Base-by-base conservation (phyloP, 2,888 invertebrate species). In the Tetranychus truncatus region DNA sequence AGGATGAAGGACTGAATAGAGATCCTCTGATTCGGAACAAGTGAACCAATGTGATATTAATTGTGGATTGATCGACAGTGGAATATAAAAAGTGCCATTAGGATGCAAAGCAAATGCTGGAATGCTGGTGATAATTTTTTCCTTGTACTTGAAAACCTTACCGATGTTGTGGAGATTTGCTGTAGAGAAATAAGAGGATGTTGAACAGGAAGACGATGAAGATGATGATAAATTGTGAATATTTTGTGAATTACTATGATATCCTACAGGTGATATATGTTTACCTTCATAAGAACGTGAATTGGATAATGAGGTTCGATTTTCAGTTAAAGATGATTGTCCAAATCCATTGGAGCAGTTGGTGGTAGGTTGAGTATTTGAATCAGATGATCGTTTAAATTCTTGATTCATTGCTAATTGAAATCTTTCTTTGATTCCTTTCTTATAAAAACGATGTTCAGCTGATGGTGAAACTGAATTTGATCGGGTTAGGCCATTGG, bases 401-500 rank as follows among this genome's bases (percentile, higher is more conserved):
- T 55, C 69, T 69, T 69, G 69, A 20, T 24, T 69, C 69, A 69
- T 69, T 11, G 18, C 69, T 24, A 20, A 24, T 21, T 69, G 69
- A 79, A 95, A 95, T 76, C 95, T 86, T 82, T 93, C 89, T 81
- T 94, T 92, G 79, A 95, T 95, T 81, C 90, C 91, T 80, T 91
- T 94, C 84, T 95, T 95, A 85, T 93, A 95, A 84, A 67, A 24
- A 18, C 34, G n/a, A 11, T 73, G 45, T 24, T 72, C 73, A 2
- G 66, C 21, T 20, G 69, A 69, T 6, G 69, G 69, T 24, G 69
- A 69, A 69, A 69, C 69, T 20, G 69, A 69, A 24, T 69, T 69
- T 11, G 69, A 24, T 21, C 20, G n/a, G 1, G 21, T 24, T 2
- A 24, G 20, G 15, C 55, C 55, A 15, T 55, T 55, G 15, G 55